These are phyloP conservation scores for Leptoclinus maculatus DNA, from an alignment of 2,797 vertebrate genomes.

Conservation along the genomic window DNA sequence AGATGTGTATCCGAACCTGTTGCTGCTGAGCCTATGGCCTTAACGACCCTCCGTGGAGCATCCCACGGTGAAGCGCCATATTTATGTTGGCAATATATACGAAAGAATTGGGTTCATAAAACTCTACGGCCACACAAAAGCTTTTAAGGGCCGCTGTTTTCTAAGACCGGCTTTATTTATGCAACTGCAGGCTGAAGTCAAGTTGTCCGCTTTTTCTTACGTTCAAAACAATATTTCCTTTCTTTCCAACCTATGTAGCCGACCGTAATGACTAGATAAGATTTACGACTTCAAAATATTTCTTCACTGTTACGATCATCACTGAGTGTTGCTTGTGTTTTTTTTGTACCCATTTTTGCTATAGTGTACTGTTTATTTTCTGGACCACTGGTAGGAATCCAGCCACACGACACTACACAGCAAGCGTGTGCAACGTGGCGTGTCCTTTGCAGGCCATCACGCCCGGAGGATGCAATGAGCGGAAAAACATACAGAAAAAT, in stretches of 20 bases:
- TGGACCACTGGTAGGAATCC: constrained; percentile 41
- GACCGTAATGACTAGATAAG: constrained; percentile 35
- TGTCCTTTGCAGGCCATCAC: constrained; percentile 54
- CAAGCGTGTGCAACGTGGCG: constrained; percentile 49
- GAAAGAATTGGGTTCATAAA: constrained; percentile 98
- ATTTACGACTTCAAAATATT: constrained; percentile 73
- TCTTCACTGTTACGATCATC: constrained; percentile 60
- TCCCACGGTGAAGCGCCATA: constrained; percentile 91
- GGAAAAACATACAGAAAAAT: constrained; percentile 38
- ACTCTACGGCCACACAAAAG: constrained; percentile 94
- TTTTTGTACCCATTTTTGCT: constrained; percentile 49
- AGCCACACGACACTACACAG: constrained; percentile 40
- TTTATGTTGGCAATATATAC: constrained; percentile 99
- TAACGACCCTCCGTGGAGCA: constrained; percentile 91
- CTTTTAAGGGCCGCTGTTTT: constrained; percentile 83
- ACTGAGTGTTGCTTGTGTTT: constrained; percentile 52
- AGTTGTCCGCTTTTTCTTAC: constrained; percentile 60
- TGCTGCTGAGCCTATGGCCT: constrained; percentile 86
- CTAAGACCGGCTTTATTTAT: constrained; percentile 74
- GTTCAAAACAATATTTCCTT: constrained; percentile 76
- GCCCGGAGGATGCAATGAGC: constrained; percentile 50
- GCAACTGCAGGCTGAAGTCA: constrained; percentile 68
- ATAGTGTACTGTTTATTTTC: constrained; percentile 50
- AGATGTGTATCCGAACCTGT: constrained; percentile 94
- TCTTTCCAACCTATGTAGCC: constrained; percentile 58